Evolutionary conservation across 1,140 invertebrate genomes (phyloP), one percentile per base, ranked within the genome.

Genomic region (Elymnias hypermnestra): DNA sequence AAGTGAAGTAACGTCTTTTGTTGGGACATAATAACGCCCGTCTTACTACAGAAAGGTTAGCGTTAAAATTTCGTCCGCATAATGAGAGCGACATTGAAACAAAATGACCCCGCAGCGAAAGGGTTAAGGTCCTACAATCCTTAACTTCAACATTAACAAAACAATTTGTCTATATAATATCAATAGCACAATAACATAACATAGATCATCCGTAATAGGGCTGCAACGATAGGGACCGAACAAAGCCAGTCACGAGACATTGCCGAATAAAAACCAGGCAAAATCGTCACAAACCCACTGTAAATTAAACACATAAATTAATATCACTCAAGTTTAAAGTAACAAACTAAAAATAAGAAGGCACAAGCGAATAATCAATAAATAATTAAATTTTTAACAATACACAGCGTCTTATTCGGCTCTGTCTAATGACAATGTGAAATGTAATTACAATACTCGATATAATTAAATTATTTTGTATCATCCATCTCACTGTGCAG

Each of bases 401-500:
- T 33, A 33, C 63, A 64, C 52, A 56, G 33, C 53, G 52, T 59
- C 60, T 68, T 71, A 76, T 75, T 77, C 77, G 70, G 77, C 77
- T 68, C 40, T 74, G 74, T 72, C 75, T 53, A 55, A 65, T 61
- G 75, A 77, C 68, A 63, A 55, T 53, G 65, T 69, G 75, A 75
- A 70, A 69, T 45, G 61, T 69, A 76, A 72, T 78, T 76, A 84
- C 68, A 75, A 76, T 78, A 75, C 62, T 75, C 67, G 63, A 72
- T 78, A 79, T 71, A 77, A 81, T 77, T 71, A 77, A 66, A 77
- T 77, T 70, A 83, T 84, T n/a, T 83, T 83, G 76, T 81, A 78
- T 74, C 76, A 76, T 83, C 70, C 65, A 49, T 81, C 67, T 85
- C 81, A 85, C 76, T 85, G 81, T 68, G 76, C 81, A 72, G 76